Evolutionary conservation across 2,113 vertebrate species (phyloP), one percentile per base, ranked within the genome.

Genomic region (Nematolebias whitei): DNA sequence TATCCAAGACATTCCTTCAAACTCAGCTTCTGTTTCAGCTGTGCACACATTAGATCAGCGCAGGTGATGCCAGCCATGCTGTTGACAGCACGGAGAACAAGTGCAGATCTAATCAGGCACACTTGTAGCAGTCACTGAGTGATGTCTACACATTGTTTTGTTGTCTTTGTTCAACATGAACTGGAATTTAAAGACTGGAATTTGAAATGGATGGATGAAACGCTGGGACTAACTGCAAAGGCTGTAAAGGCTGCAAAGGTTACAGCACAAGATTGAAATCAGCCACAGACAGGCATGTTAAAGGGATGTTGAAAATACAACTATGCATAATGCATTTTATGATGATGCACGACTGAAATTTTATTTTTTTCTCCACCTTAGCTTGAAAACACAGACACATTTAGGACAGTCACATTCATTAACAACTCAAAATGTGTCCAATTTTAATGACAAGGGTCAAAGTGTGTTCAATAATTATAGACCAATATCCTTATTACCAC

Each of bases 1-100:
- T 89, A 93, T 90, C 82, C 74, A 86, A 92, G 83, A 90, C 86
- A 71, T 76, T 71, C 73, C 84, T 87, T 90, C 89, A 86, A 89
- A 85, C 75, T 72, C 76, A 77, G 80, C 78, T 82, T 86, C 62
- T 71, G 48, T 85, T 83, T 70, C 78, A 81, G 83, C 57, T 54
- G 68, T 40, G 61, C 53, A 75, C 63, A 73, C 76, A 81, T 77
- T 50, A 67, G 79, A 85, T 85, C 72, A 38, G 62, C 54, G 57
- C 71, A 65, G 55, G 73, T 52, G 59, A 76, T 80, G 74, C 70
- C 81, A 83, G 12, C 66, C 45, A 20, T 57, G 77, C 84, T 75
- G 76, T 87, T 88, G 88, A 89, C 87, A 90, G 82, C 67, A 39
- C 72, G 50, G 65, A 77, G 53, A 68, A 77, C 76, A 82, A 79